These are phyloP conservation scores for Leucozona laternaria DNA, from an alignment of 2,888 invertebrate species.

Conservation along the genomic window DNA sequence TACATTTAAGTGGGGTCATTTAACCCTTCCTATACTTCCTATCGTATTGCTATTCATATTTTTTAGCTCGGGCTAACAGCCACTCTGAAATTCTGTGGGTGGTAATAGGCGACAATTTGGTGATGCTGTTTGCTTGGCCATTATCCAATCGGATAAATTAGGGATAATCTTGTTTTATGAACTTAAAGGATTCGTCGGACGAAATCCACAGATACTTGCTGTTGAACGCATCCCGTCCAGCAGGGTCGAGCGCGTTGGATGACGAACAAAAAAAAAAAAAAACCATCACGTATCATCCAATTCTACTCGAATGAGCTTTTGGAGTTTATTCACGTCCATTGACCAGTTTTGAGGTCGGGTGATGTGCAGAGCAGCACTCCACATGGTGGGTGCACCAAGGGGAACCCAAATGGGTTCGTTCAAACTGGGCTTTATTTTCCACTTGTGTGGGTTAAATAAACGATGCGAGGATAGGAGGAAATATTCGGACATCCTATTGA, in stretches of 20 bases:
- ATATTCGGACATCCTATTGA: slow-evolving; percentile 57
- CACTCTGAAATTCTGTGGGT: neutral
- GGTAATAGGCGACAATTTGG: slow-evolving; percentile 53
- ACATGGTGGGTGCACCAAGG: slow-evolving; percentile 9
- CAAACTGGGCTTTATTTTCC: slow-evolving; percentile 41
- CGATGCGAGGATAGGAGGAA: slow-evolving; percentile 27
- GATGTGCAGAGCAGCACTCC: slow-evolving; percentile 2
- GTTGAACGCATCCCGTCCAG: slow-evolving; percentile 10
- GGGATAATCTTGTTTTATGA: slow-evolving; percentile 73
- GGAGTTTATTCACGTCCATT: slow-evolving; percentile 68
- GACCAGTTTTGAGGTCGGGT: slow-evolving; percentile 52
- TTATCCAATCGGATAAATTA: slow-evolving; percentile 74
- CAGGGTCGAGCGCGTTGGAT: neutral
- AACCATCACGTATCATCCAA: slow-evolving; percentile 64
- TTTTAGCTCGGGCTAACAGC: neutral
- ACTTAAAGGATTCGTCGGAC: slow-evolving; percentile 62
- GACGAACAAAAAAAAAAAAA: slow-evolving; percentile 34
- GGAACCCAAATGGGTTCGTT: slow-evolving; percentile 23
- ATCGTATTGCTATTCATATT: slow-evolving; percentile 10
- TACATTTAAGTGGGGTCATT: slow-evolving; percentile 32
- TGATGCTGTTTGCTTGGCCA: slow-evolving; percentile 70
- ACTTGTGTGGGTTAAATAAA: slow-evolving; percentile 66
- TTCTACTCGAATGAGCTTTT: slow-evolving; percentile 68
- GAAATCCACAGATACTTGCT: slow-evolving; percentile 19
- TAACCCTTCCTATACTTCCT: neutral